Evolutionary conservation across 2,113 vertebrate species (phyloP), one percentile per base, ranked within the genome.

Genomic region (Caranx melampygus): DNA sequence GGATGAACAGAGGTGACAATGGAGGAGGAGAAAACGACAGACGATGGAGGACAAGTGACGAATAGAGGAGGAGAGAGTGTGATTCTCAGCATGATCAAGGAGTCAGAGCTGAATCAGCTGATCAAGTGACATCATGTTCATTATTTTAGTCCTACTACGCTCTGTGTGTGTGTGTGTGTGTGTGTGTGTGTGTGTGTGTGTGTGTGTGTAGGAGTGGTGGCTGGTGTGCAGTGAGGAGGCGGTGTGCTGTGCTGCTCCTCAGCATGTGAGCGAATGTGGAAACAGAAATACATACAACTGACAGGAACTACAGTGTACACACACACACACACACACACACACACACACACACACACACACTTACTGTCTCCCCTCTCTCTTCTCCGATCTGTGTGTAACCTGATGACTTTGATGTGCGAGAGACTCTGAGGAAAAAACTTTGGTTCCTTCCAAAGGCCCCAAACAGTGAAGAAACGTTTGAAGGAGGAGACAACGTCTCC

Each of bases 351-450:
- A 26, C 26, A 26, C 26, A 26, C 26, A 26, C 26, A 26, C 26
- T 1, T 26, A 26, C 26, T 26, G 26, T 69, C 57, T 55, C 67
- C 13, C 76, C 44, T 72, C 55, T 71, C 60, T 69, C 52, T 75
- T 70, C 74, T 37, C 79, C 74, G 76, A 55, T 88, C 61, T 79
- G 31, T 84, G 45, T 69, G 72, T 84, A 90, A 91, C 88, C 86
- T 87, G 85, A 62, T 78, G 83, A 70, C 90, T 94, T 92, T 93
- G 87, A 94, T 91, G 91, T 87, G 55, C 9, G 7, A 18, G 55
- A 85, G 78, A 87, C 75, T 89, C 62, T 0, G 35, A 67, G 44
- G 74, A 58, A 70, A 83, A 83, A 82, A 63, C 58, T 65, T 40
- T 51, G 68, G 49, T 51, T 90, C 79, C 84, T 85, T 89, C 82